A percentile compares a stretch with the other conserved stretches of the same genome.
Evolutionary conservation across 2,888 invertebrate genomes (phyloP).

Genomic region (Drosophila nr. fundita): DNA sequence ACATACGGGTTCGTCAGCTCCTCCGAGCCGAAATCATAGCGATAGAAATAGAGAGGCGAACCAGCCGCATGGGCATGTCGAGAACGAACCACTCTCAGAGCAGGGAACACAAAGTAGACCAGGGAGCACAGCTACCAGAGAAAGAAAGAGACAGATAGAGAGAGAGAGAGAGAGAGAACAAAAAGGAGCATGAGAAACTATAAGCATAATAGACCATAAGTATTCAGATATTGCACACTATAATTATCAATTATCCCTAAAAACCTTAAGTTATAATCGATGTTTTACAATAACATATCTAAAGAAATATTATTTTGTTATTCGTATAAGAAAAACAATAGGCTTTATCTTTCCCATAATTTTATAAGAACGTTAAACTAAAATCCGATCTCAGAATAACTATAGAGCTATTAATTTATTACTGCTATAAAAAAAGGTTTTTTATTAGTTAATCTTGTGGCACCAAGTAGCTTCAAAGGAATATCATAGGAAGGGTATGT

Average conservation of each 20-base stretch:
- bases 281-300: neutral
- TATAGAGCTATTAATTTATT: neutral
- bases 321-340: neutral
- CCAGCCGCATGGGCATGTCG: conserved; percentile 77
- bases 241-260: too few species aligned
- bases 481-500: neutral
- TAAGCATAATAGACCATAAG: neutral
- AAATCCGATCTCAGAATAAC: neutral
- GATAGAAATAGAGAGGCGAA: conserved; percentile 82
- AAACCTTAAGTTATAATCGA: neutral
- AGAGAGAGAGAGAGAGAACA: too few species aligned
- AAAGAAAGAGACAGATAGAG: neutral
- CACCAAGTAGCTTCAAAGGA: neutral
- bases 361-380: neutral
- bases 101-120: conserved; percentile 60
- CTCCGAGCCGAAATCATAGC: conserved; percentile 84
- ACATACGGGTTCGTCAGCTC: conserved; percentile 79
- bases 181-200: neutral
- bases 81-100: conserved; percentile 78
- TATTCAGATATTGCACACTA: neutral
- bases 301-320: neutral
- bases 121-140: conserved; percentile 74
- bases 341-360: neutral
- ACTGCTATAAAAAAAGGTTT: neutral
- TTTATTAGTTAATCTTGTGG: neutral